These are phyloP conservation scores for Rhinella marina DNA, from an alignment of 2,797 vertebrate genomes.

Conservation along the genomic window DNA sequence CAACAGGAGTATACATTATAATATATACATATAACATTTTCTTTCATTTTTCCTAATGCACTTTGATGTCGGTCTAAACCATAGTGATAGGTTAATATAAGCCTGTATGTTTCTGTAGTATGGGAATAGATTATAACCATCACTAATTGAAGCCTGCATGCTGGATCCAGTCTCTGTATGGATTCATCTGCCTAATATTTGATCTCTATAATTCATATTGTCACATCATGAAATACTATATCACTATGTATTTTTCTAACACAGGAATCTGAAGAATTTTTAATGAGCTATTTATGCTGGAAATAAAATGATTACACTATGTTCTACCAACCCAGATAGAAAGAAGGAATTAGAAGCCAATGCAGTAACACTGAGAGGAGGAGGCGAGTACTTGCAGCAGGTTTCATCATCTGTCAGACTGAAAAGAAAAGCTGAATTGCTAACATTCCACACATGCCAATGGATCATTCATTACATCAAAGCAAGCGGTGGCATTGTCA, in stretches of 20 bases:
- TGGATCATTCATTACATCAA: neutral
- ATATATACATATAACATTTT: too few species aligned
- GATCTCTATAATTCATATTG: too few species aligned
- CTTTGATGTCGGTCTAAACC: too few species aligned
- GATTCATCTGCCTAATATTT: neutral
- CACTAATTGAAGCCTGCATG: too few species aligned
- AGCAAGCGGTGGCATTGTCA: constrained; percentile 7
- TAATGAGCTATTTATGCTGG: neutral
- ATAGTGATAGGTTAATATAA: too few species aligned
- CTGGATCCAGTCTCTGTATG: too few species aligned
- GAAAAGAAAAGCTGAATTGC: constrained; percentile 19
- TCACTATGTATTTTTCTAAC: neutral
- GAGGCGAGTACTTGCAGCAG: neutral
- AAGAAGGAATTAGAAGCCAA: neutral
- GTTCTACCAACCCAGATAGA: neutral
- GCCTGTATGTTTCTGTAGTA: too few species aligned
- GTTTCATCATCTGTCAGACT: constrained; percentile 7
- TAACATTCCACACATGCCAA: constrained; percentile 10
- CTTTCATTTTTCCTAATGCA: too few species aligned
- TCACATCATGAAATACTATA: too few species aligned
- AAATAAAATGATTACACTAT: neutral
- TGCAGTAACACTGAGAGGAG: too few species aligned
- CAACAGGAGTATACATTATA: too few species aligned
- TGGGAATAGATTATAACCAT: too few species aligned
- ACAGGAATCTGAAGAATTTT: neutral